Conservation (phyloP, 2,888 invertebrate species). For the Pollenia griseotomentosa region DNA sequence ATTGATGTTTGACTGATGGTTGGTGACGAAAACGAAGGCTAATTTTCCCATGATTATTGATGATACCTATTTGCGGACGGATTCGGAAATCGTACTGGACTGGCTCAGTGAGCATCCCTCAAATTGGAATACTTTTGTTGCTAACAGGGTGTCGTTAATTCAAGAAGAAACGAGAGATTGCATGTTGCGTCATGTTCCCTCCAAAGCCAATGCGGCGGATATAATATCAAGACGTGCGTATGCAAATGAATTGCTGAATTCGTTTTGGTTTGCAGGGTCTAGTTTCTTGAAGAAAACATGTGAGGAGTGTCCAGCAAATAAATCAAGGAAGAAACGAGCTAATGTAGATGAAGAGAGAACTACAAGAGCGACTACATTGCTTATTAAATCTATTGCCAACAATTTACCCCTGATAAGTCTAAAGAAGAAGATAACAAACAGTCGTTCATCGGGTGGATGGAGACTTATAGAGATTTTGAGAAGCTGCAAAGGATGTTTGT, state of each 20-base stretch:
- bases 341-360: slow-evolving; percentile 16
- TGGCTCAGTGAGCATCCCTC: slow-evolving; percentile 70
- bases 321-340: background rate
- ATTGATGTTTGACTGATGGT: no score
- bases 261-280: slow-evolving; percentile 48
- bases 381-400: no score
- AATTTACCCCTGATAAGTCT: no score
- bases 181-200: slow-evolving; percentile 57
- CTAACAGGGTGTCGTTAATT: slow-evolving; percentile 62
- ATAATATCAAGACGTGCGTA: slow-evolving; percentile 48
- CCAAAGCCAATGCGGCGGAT: slow-evolving; percentile 31
- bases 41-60: background rate
- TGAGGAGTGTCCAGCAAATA: slow-evolving; percentile 49
- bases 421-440: no score
- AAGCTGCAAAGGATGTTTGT: no score
- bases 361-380: no score
- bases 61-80: slow-evolving; percentile 56
- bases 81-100: slow-evolving; percentile 69
- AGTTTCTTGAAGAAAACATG: slow-evolving; percentile 19
- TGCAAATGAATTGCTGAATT: background rate
- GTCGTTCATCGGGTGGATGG: no score
- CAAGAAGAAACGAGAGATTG: slow-evolving; percentile 48
- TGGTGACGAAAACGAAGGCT: slow-evolving; percentile 12
- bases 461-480: no score
- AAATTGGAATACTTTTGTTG: slow-evolving; percentile 67